These are phyloP conservation scores for Austrofundulus limnaeus DNA, from an alignment of 2,113 vertebrate genomes.

Conservation along the genomic window DNA sequence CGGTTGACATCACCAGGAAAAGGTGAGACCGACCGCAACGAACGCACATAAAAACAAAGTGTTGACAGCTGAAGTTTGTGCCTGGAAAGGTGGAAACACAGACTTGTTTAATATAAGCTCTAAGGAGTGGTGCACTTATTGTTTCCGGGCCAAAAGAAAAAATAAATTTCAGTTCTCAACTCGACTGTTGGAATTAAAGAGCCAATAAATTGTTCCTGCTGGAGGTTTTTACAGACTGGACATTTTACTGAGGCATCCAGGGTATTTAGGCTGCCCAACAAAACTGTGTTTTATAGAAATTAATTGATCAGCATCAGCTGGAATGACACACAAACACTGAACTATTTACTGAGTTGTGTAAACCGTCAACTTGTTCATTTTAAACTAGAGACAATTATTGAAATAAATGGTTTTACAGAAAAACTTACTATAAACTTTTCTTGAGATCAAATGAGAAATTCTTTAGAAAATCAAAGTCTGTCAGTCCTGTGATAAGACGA, in stretches of 20 bases:
- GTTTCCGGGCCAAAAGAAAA: no score
- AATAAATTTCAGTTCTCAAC: not conserved
- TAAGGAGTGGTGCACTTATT: no score
- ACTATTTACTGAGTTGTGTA: no score
- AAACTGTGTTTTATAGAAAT: constrained; percentile 25
- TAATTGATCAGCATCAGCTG: constrained; percentile 1
- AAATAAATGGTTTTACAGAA: no score
- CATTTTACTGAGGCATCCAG: not conserved
- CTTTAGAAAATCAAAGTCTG: not conserved
- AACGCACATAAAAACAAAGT: not conserved
- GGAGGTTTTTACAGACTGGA: not conserved
- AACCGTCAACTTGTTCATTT: no score
- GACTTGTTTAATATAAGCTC: not conserved
- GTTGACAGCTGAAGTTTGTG: not conserved
- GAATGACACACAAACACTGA: no score
- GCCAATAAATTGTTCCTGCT: constrained; percentile 3
- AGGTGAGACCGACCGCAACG: not conserved
- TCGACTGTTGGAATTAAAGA: not conserved
- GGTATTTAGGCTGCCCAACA: constrained; percentile 8
- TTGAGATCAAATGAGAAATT: no score
- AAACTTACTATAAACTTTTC: no score
- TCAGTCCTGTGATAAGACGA: no score
- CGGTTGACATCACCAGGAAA: constrained; percentile 6
- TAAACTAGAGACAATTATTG: no score
- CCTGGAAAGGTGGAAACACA: not conserved